Conservation (phyloP, 2,797 vertebrate genomes). For the Cryptoprocta ferox region DNA sequence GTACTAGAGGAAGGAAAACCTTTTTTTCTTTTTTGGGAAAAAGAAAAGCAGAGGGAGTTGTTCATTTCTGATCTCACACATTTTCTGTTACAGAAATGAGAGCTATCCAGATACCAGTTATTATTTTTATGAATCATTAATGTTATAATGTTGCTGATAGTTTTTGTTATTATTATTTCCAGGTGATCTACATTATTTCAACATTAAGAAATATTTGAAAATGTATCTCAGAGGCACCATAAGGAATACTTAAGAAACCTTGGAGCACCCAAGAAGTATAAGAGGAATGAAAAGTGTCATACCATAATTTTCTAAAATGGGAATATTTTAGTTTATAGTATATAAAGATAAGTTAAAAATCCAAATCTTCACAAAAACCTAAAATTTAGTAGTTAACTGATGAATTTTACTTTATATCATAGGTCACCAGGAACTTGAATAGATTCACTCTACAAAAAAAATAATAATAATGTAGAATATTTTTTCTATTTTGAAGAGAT, state of each 20-base stretch:
- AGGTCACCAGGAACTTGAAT: not conserved
- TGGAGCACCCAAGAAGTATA: not conserved
- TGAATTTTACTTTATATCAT: not conserved
- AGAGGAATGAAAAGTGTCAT: not conserved
- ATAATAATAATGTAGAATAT: not conserved
- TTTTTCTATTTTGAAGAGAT: constrained; percentile 40
- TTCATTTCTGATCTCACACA: not conserved
- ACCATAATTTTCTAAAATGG: not conserved
- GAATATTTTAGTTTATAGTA: not conserved
- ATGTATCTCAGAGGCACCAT: not conserved
- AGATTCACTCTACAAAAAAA: constrained; percentile 15
- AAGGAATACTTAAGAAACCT: not conserved
- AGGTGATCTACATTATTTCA: not conserved
- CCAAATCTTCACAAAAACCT: not conserved
- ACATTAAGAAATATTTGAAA: not conserved
- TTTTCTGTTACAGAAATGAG: not conserved
- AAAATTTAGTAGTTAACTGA: not conserved
- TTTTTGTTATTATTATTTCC: not conserved
- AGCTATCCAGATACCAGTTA: not conserved
- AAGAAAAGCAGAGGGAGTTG: not conserved
- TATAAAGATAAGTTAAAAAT: not conserved
- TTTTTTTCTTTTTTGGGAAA: not conserved
- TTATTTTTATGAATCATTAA: not conserved
- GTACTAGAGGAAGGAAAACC: not conserved
- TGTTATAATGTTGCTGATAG: not conserved